Evolutionary conservation across 92 coral and sea anemone genomes (phyloP).

Genomic region (Porites divaricata): DNA sequence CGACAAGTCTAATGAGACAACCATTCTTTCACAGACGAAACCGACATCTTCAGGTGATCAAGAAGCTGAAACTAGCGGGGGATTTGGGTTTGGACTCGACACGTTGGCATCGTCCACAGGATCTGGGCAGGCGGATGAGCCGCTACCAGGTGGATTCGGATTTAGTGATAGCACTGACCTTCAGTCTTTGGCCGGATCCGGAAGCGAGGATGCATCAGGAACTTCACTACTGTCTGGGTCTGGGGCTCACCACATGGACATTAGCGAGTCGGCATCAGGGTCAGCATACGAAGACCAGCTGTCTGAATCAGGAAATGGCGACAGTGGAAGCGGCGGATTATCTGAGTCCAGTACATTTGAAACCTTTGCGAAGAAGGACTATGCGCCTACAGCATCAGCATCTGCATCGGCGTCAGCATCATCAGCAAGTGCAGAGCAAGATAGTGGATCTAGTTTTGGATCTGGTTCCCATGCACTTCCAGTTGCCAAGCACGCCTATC

Average conservation of each 20-base stretch:
- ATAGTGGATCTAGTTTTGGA: slow-evolving; percentile 43
- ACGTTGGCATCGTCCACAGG: slow-evolving; percentile 49
- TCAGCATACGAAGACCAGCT: slow-evolving; percentile 23
- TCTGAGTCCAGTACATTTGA: slow-evolving; percentile 4
- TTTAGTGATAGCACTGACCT: slow-evolving; percentile 46
- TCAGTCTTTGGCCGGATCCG: slow-evolving; percentile 63
- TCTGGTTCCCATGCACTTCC: slow-evolving; percentile 31
- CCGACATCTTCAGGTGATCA: neutral
- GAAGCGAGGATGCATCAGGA: slow-evolving; percentile 65
- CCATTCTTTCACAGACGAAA: slow-evolving; percentile 20
- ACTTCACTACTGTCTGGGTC: slow-evolving; percentile 20
- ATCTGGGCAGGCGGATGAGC: slow-evolving; percentile 44
- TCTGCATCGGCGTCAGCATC: slow-evolving; percentile 27
- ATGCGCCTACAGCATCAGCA: slow-evolving; percentile 32
- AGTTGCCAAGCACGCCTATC: slow-evolving; percentile 27
- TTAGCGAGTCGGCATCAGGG: slow-evolving; percentile 40
- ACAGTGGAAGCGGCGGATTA: slow-evolving; percentile 37
- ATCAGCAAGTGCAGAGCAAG: slow-evolving; percentile 43
- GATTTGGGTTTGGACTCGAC: slow-evolving; percentile 53
- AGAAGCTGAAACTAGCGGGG: slow-evolving; percentile 27
- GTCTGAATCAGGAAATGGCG: slow-evolving; percentile 18
- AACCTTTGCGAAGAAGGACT: slow-evolving; percentile 19
- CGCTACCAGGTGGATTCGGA: slow-evolving; percentile 75
- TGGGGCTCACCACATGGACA: slow-evolving; percentile 54
- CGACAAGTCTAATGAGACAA: slow-evolving; percentile 8